phyloP scores from a whole-genome alignment of 2,797 vertebrate genomes.

The Crax fasciolata region DNA sequence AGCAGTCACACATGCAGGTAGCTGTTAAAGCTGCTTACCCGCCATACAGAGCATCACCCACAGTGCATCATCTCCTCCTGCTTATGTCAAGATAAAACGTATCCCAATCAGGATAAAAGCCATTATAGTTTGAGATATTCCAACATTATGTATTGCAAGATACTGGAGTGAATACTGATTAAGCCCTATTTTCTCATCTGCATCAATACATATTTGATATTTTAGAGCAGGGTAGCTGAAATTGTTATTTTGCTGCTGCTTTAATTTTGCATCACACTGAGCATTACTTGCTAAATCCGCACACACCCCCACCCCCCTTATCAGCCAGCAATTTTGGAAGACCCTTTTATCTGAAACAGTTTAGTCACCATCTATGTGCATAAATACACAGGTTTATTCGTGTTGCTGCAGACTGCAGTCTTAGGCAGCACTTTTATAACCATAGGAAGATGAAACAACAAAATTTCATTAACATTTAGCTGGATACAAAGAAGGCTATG shows the following conservation, averaged over 20 bases:
- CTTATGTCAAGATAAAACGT: background rate
- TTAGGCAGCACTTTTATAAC: background rate
- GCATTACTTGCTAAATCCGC: background rate
- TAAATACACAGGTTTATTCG: conserved; percentile 22
- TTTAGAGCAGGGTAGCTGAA: background rate
- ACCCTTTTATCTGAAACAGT: background rate
- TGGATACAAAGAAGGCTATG: background rate
- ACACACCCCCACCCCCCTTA: background rate
- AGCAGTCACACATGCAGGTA: background rate
- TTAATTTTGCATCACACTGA: background rate
- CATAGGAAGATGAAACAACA: background rate
- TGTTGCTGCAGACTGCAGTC: background rate
- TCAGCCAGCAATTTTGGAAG: background rate
- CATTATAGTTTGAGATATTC: background rate
- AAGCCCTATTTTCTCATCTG: conserved; percentile 6
- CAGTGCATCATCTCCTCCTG: background rate
- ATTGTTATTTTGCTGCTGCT: background rate
- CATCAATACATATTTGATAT: background rate
- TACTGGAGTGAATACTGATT: background rate
- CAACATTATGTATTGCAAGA: background rate
- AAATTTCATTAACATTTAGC: background rate
- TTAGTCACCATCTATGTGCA: background rate
- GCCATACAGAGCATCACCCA: background rate
- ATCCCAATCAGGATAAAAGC: background rate
- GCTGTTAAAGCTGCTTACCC: background rate